These are phyloP conservation scores for Bos javanicus DNA, from an alignment of 2,113 vertebrate species.

Conservation along the genomic window DNA sequence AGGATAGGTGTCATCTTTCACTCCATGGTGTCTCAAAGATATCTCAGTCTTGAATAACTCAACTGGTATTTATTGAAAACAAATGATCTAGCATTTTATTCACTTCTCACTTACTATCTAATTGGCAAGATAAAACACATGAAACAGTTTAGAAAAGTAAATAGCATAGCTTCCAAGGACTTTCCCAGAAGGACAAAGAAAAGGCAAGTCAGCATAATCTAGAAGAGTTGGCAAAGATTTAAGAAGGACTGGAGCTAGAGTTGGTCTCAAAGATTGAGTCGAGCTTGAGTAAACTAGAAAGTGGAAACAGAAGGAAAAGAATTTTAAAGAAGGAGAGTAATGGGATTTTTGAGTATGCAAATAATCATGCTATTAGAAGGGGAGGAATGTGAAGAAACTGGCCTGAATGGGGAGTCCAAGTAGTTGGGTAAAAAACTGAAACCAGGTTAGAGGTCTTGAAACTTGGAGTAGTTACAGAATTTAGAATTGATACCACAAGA, in stretches of 20 bases:
- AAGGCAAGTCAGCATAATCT: not conserved
- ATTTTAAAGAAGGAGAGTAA: not conserved
- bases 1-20: not conserved
- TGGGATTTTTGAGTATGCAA: not conserved
- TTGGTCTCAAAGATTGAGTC: not conserved
- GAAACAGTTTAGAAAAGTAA: slow-evolving; percentile 1
- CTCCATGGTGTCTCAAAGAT: not conserved
- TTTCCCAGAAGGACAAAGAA: not conserved
- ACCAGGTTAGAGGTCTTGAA: not conserved
- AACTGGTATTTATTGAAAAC: not conserved
- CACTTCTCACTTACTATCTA: not conserved
- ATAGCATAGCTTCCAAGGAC: not conserved
- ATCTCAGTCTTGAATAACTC: not conserved
- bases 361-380: not conserved
- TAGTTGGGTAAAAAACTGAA: not conserved
- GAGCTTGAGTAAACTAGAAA: not conserved
- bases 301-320: not conserved
- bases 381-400: not conserved
- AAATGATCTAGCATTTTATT: not conserved
- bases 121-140: not conserved
- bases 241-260: not conserved
- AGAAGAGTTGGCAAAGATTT: not conserved
- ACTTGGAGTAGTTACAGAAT: not conserved
- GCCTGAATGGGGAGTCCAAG: not conserved
- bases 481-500: not conserved